These are phyloP conservation scores for Rutilus rutilus DNA, from an alignment of 2,113 vertebrate species.

Conservation along the genomic window DNA sequence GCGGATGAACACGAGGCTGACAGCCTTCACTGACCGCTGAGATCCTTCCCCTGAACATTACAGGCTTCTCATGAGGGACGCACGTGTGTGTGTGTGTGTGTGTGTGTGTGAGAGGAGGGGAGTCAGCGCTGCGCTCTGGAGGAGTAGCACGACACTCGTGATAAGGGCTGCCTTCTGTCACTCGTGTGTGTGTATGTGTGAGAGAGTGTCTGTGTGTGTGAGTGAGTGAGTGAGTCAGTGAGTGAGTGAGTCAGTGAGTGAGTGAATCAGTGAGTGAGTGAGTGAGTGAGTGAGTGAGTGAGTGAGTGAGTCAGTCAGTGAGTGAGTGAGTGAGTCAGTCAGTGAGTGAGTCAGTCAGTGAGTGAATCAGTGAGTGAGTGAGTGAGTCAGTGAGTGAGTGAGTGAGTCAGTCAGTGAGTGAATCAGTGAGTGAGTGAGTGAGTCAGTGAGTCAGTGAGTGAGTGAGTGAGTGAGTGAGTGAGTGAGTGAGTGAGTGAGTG, in stretches of 20 bases:
- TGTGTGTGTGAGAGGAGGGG: background rate
- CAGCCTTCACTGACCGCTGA: background rate
- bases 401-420: no score
- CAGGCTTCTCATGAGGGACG: background rate
- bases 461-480: no score
- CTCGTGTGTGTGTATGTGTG: background rate
- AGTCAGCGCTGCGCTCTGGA: background rate
- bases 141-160: background rate
- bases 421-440: no score
- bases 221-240: slow-evolving; percentile 53
- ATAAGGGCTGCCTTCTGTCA: slow-evolving; percentile 35
- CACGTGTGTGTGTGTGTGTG: background rate
- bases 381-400: no score
- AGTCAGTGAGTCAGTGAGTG: no score
- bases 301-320: background rate
- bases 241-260: slow-evolving; percentile 62
- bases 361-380: background rate
- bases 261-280: slow-evolving; percentile 29
- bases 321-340: background rate
- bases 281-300: background rate
- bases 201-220: background rate
- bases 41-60: slow-evolving; percentile 20
- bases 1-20: background rate
- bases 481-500: background rate
- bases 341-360: background rate